phyloP scores from a whole-genome alignment of 2,888 invertebrate genomes.

The Troides aeacus region DNA sequence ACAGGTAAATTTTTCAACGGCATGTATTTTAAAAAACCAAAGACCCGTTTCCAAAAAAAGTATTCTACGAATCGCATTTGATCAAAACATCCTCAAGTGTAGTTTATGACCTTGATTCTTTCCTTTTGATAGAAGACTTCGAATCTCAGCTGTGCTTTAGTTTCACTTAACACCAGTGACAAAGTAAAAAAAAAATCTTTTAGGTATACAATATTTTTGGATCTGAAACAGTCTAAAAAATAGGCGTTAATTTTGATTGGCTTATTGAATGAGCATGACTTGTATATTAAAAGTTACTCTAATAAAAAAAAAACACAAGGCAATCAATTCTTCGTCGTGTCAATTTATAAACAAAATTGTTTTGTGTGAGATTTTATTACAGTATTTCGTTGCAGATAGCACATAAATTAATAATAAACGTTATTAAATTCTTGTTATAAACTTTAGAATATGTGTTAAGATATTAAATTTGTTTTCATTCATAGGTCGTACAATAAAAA shows the following conservation, averaged over 20 bases:
- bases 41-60: neutral
- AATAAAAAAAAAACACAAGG: neutral
- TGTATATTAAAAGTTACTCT: neutral
- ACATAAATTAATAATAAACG: neutral
- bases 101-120: no score
- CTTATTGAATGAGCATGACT: neutral
- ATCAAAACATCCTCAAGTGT: neutral
- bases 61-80: neutral
- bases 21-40: neutral
- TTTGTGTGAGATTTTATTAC: no score
- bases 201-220: no score
- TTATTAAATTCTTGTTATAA: neutral
- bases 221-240: neutral
- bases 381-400: neutral
- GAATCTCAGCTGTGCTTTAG: no score
- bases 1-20: neutral
- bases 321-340: no score
- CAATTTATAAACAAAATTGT: no score
- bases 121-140: no score
- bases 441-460: neutral
- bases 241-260: neutral
- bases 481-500: neutral
- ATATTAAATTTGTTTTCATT: constrained; percentile 2
- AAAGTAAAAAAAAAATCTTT: no score
- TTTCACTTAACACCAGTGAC: no score